These are phyloP conservation scores for Fratercula arctica DNA, from an alignment of 2,797 vertebrate genomes.

Conservation along the genomic window DNA sequence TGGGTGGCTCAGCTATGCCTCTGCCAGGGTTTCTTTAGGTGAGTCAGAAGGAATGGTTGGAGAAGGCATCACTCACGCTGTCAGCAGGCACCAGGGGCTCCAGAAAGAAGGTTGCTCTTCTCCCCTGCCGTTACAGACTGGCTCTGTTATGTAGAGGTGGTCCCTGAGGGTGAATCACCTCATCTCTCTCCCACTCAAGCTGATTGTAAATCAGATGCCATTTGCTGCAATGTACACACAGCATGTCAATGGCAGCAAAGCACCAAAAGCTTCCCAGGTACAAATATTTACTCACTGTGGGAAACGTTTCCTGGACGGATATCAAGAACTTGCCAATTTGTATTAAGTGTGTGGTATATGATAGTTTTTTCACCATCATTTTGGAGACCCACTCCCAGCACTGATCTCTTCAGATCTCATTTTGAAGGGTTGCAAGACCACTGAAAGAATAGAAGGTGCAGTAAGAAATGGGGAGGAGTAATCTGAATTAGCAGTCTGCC, in stretches of 20 bases:
- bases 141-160: background rate
- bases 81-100: background rate
- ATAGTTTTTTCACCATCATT: background rate
- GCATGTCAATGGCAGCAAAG: background rate
- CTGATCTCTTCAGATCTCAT: background rate
- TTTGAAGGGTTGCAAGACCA: background rate
- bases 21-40: background rate
- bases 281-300: background rate
- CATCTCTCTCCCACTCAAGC: too few relatives aligned
- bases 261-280: background rate
- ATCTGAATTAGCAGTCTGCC: background rate
- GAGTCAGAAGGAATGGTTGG: background rate
- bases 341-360: background rate
- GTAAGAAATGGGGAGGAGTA: background rate
- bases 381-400: background rate
- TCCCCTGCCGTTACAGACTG: accelerated
- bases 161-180: background rate
- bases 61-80: background rate
- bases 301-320: background rate
- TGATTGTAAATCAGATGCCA: background rate
- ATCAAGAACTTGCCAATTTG: background rate
- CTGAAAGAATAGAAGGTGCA: background rate
- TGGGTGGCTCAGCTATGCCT: background rate
- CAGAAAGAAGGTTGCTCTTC: accelerated
- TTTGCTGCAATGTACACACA: background rate